Evolutionary conservation across 2,888 invertebrate species (phyloP), one percentile per base, ranked within the genome.

Genomic region (Xylota sylvarum): DNA sequence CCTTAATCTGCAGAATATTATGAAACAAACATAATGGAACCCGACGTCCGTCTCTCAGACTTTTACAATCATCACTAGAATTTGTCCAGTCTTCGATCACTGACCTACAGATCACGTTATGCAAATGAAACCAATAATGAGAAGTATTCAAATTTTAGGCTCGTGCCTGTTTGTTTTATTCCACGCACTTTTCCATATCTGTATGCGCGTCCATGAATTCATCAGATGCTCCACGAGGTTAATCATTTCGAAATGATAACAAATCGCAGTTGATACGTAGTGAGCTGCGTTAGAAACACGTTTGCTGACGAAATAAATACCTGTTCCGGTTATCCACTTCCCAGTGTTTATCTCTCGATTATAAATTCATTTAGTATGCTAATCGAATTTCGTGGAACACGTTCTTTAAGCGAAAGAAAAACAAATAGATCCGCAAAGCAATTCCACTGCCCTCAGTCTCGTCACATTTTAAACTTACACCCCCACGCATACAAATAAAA

Each of bases 391-490:
- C 40, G n/a, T 40, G 40, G 40, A 40, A 40, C 37, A 9, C 37
- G 3, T 37, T 37, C 37, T 9, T 9, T 37, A 10, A 10, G 4
- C 7, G 10, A 23, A 50, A 50, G 5, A 5, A 17, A 50, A 50
- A 23, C 6, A n/a, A 50, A 35, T 9, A 5, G 35, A 35, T 35
- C 35, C 35, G 35, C 35, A 35, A 35, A 35, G 9, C 37, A 14
- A 55, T 55, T 55, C 14, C 35, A 56, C 17, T 17, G n/a, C 55
- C 55, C 35, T 58, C 58, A 19, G 56, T 19, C 27, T 23, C 30
- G 19, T 23, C 14, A 69, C 4, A 65, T 7, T 62, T 30, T 1
- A 23, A 27, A 40, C 14, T 1, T 43, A 43, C 14, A 43, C 43
- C 40, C 9, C 17, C 52, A 23, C 40, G 14, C 9, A 40, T 12